phyloP scores from a whole-genome alignment of 2,797 vertebrate genomes.

The Microctenopoma lineatum region DNA sequence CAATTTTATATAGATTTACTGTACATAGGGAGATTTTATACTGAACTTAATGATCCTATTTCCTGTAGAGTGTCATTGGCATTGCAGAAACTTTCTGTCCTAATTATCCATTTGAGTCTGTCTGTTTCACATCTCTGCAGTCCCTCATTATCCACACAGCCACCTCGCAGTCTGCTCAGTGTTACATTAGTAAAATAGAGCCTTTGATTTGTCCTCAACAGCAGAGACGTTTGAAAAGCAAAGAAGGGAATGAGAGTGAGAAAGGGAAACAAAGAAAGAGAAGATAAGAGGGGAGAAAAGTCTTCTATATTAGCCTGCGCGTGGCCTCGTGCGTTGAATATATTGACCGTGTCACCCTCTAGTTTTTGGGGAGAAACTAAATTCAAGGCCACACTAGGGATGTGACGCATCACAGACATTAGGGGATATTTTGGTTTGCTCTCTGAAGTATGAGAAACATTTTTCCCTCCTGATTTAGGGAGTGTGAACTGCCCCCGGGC shows the following conservation, averaged over 20 bases:
- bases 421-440: slow-evolving; percentile 76
- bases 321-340: slow-evolving; percentile 73
- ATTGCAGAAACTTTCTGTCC: slow-evolving; percentile 85
- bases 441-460: slow-evolving; percentile 70
- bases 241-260: slow-evolving; percentile 43
- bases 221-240: slow-evolving; percentile 71
- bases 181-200: slow-evolving; percentile 85
- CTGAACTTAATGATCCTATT: slow-evolving; percentile 85
- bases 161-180: slow-evolving; percentile 78
- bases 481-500: slow-evolving; percentile 68
- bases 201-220: slow-evolving; percentile 83
- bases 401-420: slow-evolving; percentile 77
- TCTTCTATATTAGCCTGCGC: slow-evolving; percentile 56
- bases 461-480: slow-evolving; percentile 35
- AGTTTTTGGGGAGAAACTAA: slow-evolving; percentile 63
- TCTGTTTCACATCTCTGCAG: slow-evolving; percentile 83
- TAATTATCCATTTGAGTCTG: slow-evolving; percentile 88
- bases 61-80: slow-evolving; percentile 80
- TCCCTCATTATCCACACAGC: slow-evolving; percentile 82
- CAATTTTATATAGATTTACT: slow-evolving; percentile 69
- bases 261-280: slow-evolving; percentile 54
- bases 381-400: slow-evolving; percentile 69
- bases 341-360: slow-evolving; percentile 73
- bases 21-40: slow-evolving; percentile 68
- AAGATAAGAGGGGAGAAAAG: slow-evolving; percentile 34